Percentiles rank a stretch among this genome's conserved stretches.
These are phyloP conservation scores for Eupithecia abbreviata DNA, from an alignment of 2,888 invertebrate genomes.

Conservation along the genomic window DNA sequence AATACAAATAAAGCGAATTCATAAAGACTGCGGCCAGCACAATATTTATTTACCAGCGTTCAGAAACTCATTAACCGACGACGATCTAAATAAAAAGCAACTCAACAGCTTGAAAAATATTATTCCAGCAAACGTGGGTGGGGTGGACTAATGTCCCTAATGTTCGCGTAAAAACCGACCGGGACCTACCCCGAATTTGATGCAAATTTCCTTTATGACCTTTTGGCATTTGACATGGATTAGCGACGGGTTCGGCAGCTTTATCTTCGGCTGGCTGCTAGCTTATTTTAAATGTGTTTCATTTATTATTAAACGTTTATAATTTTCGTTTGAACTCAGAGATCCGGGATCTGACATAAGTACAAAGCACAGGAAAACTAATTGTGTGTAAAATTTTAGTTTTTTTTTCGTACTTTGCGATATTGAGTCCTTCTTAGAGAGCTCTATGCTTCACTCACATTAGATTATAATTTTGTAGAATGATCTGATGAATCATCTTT, in stretches of 20 bases:
- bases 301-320: not conserved
- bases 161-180: constrained; percentile 65
- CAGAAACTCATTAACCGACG: constrained; percentile 76
- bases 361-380: not conserved
- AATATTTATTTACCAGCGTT: constrained; percentile 72
- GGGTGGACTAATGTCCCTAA: constrained; percentile 55
- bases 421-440: not conserved
- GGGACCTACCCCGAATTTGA: constrained; percentile 68
- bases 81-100: constrained; percentile 72
- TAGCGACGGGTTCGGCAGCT: constrained; percentile 58
- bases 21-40: constrained; percentile 54
- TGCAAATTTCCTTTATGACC: constrained; percentile 71
- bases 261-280: constrained; percentile 47
- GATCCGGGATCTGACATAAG: not conserved
- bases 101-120: constrained; percentile 78
- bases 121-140: constrained; percentile 64
- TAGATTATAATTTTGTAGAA: not conserved
- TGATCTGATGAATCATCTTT: too few species aligned
- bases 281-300: constrained; percentile 20
- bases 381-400: not conserved
- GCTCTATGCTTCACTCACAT: not conserved
- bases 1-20: constrained; percentile 55
- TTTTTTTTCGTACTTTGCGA: not conserved
- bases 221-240: constrained; percentile 66
- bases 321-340: not conserved